phyloP scores from a whole-genome alignment of 2,113 vertebrate species.

The Pterocles orientalis region DNA sequence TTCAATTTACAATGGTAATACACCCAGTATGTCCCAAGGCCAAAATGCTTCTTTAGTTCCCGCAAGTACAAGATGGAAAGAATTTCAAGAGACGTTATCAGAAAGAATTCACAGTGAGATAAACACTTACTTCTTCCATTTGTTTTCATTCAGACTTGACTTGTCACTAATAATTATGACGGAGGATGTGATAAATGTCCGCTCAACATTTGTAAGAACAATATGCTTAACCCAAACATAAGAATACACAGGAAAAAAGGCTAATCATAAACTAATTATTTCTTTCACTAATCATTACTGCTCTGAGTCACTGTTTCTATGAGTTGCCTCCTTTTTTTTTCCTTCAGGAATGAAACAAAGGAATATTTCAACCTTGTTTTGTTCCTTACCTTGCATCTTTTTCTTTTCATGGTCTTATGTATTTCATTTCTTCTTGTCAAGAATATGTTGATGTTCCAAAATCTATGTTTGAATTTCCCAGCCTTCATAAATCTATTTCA shows the following conservation, averaged over 20 bases:
- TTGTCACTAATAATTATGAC: slow-evolving; percentile 58
- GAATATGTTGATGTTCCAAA: not conserved
- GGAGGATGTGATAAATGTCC: slow-evolving; percentile 70
- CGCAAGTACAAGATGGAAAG: slow-evolving; percentile 37
- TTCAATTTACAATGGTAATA: not conserved
- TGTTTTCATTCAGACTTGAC: slow-evolving; percentile 59
- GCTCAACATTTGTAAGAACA: slow-evolving; percentile 56
- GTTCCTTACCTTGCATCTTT: not conserved
- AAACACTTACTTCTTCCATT: slow-evolving; percentile 64
- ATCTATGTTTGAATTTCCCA: not conserved
- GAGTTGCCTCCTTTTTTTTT: not conserved
- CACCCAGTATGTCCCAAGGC: not conserved
- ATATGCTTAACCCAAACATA: slow-evolving; percentile 59
- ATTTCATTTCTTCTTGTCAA: not conserved
- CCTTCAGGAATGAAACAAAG: not conserved
- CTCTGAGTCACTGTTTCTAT: slow-evolving; percentile 47
- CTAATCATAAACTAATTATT: slow-evolving; percentile 54
- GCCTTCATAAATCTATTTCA: not conserved
- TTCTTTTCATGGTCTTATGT: not conserved
- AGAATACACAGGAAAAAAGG: slow-evolving; percentile 59
- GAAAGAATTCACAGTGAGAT: slow-evolving; percentile 51
- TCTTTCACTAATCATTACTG: slow-evolving; percentile 56
- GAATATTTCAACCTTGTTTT: not conserved
- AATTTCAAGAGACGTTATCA: slow-evolving; percentile 51
- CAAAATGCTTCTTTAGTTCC: slow-evolving; percentile 39